Evolutionary conservation across 2,888 invertebrate species (phyloP).

Genomic region (Masnerella sp.): DNA sequence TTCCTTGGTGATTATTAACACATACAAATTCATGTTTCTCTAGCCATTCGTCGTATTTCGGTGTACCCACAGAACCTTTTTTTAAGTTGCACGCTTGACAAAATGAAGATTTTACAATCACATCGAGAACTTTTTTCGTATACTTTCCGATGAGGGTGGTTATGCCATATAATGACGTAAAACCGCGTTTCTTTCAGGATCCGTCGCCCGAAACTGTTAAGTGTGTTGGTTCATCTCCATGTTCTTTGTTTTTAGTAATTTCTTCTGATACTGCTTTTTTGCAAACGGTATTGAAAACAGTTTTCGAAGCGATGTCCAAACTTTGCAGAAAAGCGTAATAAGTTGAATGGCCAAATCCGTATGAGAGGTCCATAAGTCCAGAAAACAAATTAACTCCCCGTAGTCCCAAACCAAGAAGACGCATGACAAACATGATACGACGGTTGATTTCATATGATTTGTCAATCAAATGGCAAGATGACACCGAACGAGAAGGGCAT

Average conservation of each 20-base stretch:
- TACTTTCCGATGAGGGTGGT: slow-evolving; percentile 6
- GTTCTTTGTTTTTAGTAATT: slow-evolving; percentile 26
- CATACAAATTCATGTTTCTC: not conserved
- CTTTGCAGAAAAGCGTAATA: slow-evolving; percentile 37
- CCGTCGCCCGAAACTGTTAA: slow-evolving; percentile 14
- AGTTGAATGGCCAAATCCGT: slow-evolving; percentile 33
- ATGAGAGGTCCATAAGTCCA: slow-evolving; percentile 58
- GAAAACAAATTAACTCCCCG: slow-evolving; percentile 62
- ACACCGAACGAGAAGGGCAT: slow-evolving; percentile 54
- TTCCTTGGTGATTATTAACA: not conserved
- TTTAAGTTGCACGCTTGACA: not conserved
- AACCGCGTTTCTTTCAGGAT: slow-evolving; percentile 20
- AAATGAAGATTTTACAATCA: slow-evolving; percentile 5
- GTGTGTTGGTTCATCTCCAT: slow-evolving; percentile 2
- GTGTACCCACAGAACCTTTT: not conserved
- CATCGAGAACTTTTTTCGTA: not conserved
- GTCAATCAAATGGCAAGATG: slow-evolving; percentile 54
- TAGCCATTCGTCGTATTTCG: not conserved
- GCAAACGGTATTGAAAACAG: slow-evolving; percentile 24
- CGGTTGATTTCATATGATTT: slow-evolving; percentile 62
- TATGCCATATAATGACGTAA: slow-evolving; percentile 9
- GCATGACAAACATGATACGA: slow-evolving; percentile 62
- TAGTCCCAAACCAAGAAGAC: slow-evolving; percentile 60
- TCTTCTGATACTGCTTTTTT: slow-evolving; percentile 35
- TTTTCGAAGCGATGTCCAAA: slow-evolving; percentile 26